Evolutionary conservation across 1,140 invertebrate genomes (phyloP).

Genomic region (Conus ventricosus): DNA sequence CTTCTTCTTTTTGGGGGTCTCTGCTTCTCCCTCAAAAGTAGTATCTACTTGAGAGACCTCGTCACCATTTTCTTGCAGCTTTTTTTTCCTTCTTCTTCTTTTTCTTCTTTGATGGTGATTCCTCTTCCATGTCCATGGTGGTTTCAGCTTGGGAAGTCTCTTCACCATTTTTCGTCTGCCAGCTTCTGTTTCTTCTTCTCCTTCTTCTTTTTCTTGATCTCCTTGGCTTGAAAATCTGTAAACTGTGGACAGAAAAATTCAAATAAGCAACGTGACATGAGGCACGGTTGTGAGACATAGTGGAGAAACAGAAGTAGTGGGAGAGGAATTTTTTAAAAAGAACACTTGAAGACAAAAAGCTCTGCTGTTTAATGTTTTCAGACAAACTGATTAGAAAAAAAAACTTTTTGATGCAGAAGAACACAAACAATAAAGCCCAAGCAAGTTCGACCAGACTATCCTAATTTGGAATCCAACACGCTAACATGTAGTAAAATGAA

Average conservation of each 20-base stretch:
- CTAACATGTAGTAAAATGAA: too few species aligned
- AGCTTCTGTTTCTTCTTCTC: constrained; percentile 50
- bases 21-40: neutral
- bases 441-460: too few species aligned
- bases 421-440: too few species aligned
- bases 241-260: constrained; percentile 59
- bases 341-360: too few species aligned
- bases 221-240: constrained; percentile 59
- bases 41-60: constrained; percentile 26
- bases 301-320: too few species aligned
- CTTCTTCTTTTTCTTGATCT: constrained; percentile 69
- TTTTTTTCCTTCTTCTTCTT: constrained; percentile 50
- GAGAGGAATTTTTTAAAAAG: too few species aligned
- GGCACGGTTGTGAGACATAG: too few species aligned
- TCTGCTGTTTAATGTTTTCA: too few species aligned
- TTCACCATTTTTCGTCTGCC: constrained; percentile 33
- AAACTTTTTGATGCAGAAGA: too few species aligned
- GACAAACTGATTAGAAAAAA: too few species aligned
- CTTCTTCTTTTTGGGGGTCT: constrained; percentile 33
- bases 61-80: constrained; percentile 43
- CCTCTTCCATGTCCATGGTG: constrained; percentile 40
- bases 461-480: too few species aligned
- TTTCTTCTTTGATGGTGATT: constrained; percentile 69
- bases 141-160: constrained; percentile 56
- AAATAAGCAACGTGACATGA: too few species aligned